A percentile compares a stretch with the other conserved stretches of the same genome.
Evolutionary conservation across 2,113 vertebrate genomes (phyloP).

Genomic region (Acrocephalus kingi): DNA sequence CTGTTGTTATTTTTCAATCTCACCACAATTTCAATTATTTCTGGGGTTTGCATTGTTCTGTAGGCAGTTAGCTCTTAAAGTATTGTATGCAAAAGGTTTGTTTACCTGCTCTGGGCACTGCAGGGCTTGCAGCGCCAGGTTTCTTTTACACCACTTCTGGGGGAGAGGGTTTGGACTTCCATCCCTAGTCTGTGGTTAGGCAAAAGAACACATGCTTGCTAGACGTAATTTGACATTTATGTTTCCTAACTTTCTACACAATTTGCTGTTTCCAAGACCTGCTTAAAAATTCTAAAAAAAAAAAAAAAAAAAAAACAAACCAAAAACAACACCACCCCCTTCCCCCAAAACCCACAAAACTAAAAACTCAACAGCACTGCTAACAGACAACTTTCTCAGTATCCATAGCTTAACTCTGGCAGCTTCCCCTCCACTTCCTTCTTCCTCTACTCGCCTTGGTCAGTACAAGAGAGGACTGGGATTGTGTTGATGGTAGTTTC

Average conservation of each 20-base stretch:
- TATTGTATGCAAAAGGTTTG: not conserved
- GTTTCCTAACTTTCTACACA: not conserved
- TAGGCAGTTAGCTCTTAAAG: not conserved
- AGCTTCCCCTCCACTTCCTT: not conserved
- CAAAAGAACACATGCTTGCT: not conserved
- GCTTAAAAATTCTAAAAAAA: not conserved
- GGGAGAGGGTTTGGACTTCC: not conserved
- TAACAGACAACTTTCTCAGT: not conserved
- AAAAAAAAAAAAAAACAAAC: not conserved
- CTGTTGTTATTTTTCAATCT: not conserved
- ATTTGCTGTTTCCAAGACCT: not conserved
- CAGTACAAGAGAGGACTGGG: not conserved
- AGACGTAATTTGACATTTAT: not conserved
- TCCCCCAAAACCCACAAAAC: not conserved
- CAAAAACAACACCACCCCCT: rapidly evolving
- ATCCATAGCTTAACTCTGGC: not conserved
- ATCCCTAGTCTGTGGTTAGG: not conserved
- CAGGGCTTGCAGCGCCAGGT: not conserved
- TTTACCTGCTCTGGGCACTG: not conserved
- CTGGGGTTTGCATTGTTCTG: not conserved
- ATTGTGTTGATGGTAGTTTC: not conserved
- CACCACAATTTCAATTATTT: not conserved
- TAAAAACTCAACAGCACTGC: not conserved
- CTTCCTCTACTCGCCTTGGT: not conserved
- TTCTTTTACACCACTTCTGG: not conserved